phyloP scores from a whole-genome alignment of 1,140 invertebrate species.

The Hyposmocoma kahamanoa region DNA sequence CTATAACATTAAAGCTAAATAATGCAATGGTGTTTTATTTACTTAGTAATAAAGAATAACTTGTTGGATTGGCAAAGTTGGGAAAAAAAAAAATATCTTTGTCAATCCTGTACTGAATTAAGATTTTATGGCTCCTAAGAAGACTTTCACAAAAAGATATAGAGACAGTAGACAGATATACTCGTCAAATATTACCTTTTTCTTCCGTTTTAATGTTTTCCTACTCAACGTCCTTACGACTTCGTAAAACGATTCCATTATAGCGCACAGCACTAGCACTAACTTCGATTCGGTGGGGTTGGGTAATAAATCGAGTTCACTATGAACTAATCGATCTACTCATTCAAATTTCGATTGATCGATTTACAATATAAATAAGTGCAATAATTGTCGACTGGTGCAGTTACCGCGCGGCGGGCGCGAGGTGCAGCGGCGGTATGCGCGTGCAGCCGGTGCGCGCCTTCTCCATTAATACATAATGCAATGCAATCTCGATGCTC shows the following conservation, averaged over 20 bases:
- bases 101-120: no score
- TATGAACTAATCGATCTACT: not conserved
- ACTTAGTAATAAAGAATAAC: no score
- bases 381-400: constrained; percentile 3
- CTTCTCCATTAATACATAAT: constrained; percentile 61
- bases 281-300: constrained; percentile 13
- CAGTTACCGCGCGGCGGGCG: constrained; percentile 35
- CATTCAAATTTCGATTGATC: not conserved
- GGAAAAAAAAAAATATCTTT: no score
- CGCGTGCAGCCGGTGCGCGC: constrained; percentile 21
- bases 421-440: constrained; percentile 44
- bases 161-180: no score
- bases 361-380: not conserved
- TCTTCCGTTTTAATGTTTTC: constrained; percentile 57
- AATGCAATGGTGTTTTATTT: no score
- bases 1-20: no score
- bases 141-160: no score
- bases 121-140: no score
- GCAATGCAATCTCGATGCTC: constrained; percentile 50
- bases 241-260: constrained; percentile 61
- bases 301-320: not conserved
- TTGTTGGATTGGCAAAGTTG: no score
- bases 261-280: constrained; percentile 17
- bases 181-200: no score
- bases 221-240: constrained; percentile 57